Evolutionary conservation across 1,140 invertebrate species (phyloP), one percentile per base, ranked within the genome.

Genomic region (Drosophila nebulosa): DNA sequence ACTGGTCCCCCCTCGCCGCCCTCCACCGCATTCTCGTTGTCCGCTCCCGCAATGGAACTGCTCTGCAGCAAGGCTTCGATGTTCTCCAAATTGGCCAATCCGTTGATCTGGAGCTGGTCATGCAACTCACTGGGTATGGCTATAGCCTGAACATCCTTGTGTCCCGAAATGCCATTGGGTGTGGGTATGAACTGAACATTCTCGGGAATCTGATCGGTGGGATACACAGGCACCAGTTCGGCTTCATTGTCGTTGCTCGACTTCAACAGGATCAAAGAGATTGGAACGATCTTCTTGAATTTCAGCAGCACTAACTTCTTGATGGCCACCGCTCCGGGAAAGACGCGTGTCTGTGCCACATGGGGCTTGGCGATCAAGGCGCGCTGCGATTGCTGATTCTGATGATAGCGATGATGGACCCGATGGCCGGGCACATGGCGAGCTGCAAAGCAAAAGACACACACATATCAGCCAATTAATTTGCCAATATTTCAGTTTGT

Each of bases 241-340:
- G 89, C 89, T 51, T 90, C 89, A 12, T 89, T 90, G 39, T 89
- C 89, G 42, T 89, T 90, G 71, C 71, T 89, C 0, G 89, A 89
- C 52, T 75, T 89, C 0, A 90, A 66, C 56, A 90, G 74, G 57
- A 90, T 90, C 58, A 90, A 51, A 0, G 89, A 90, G 35, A 90
- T 90, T 36, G 89, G 89, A 9, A 90, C 79, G 50, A 90, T 90
- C 46, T 90, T 90, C 64, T 90, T 90, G 77, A 90, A 90, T 62
- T 90, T 90, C 10, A 90, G 64, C 61, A 90, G 63, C 10, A 90
- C 89, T 74, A 90, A 69, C 68, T 90, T 90, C 70, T 90, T 90
- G 36, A 90, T 88, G 65, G 89, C 89, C 59, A 90, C 74, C 0
- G 89, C 89, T 2, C 89, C 89, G n/a, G 89, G 85, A 24, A 90